Conservation (phyloP, 2,113 vertebrate genomes). For the Hassar affinis region DNA sequence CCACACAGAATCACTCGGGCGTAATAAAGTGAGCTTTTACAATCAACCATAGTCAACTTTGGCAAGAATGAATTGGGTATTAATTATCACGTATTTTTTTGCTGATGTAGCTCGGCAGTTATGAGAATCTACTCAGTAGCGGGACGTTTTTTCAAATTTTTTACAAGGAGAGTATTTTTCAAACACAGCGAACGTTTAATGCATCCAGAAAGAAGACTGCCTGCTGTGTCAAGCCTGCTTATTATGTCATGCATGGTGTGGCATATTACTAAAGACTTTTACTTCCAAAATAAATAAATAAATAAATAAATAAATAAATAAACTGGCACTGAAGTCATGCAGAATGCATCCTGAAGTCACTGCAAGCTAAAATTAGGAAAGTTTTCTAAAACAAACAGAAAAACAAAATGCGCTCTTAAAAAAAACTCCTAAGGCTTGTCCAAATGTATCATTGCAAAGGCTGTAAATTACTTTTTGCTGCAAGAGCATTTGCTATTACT, state of each 20-base stretch:
- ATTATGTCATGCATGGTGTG: not conserved
- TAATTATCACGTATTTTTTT: not conserved
- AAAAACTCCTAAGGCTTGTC: not conserved
- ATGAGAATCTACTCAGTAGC: not conserved
- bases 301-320: too few relatives aligned
- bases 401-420: constrained; percentile 1
- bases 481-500: constrained; percentile 13
- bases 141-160: not conserved
- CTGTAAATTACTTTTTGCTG: constrained; percentile 18
- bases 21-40: not conserved
- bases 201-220: not conserved
- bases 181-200: too few relatives aligned
- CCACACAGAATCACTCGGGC: not conserved
- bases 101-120: not conserved
- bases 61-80: not conserved
- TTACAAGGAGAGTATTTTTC: not conserved
- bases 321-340: not conserved
- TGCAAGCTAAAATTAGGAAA: constrained; percentile 3
- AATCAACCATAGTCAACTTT: not conserved
- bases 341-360: constrained; percentile 15
- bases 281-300: too few relatives aligned
- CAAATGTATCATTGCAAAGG: not conserved
- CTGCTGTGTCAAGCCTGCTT: constrained; percentile 5
- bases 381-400: constrained; percentile 6
- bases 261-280: not conserved